Evolutionary conservation across 2,113 vertebrate species (phyloP).

Genomic region (Elaphurus davidianus): DNA sequence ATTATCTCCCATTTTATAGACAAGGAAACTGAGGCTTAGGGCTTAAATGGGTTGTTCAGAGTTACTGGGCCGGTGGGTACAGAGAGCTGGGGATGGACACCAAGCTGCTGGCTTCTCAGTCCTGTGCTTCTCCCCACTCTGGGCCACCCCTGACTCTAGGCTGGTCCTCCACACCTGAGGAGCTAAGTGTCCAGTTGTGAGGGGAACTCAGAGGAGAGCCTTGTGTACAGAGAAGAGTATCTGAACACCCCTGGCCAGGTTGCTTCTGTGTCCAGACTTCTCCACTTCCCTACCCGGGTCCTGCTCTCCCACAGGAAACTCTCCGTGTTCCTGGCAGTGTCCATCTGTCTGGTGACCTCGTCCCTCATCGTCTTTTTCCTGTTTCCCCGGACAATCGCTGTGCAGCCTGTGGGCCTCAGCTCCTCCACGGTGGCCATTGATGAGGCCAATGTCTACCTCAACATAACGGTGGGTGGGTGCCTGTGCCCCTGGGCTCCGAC

Average conservation of each 20-base stretch:
- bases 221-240: not conserved
- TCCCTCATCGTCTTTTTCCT: conserved; percentile 75
- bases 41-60: not conserved
- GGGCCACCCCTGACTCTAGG: too few species aligned
- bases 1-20: not conserved
- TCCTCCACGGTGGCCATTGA: conserved; percentile 58
- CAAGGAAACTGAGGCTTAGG: not conserved
- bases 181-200: not conserved
- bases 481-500: not conserved
- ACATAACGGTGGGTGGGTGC: conserved; percentile 73
- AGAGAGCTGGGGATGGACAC: not conserved
- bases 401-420: conserved; percentile 72
- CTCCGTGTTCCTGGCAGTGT: conserved; percentile 76
- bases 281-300: not conserved
- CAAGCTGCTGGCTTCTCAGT: not conserved
- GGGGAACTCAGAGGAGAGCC: not conserved
- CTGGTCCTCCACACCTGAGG: not conserved
- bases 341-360: conserved; percentile 71
- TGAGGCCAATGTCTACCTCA: conserved; percentile 48
- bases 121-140: not conserved
- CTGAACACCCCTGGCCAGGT: not conserved
- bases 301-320: conserved; percentile 75
- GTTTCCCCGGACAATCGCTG: conserved; percentile 67
- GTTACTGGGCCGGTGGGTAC: not conserved
- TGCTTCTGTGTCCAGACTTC: not conserved